Base-by-base conservation (phyloP, 1,140 invertebrate genomes). In the Heliconius eleuchia region DNA sequence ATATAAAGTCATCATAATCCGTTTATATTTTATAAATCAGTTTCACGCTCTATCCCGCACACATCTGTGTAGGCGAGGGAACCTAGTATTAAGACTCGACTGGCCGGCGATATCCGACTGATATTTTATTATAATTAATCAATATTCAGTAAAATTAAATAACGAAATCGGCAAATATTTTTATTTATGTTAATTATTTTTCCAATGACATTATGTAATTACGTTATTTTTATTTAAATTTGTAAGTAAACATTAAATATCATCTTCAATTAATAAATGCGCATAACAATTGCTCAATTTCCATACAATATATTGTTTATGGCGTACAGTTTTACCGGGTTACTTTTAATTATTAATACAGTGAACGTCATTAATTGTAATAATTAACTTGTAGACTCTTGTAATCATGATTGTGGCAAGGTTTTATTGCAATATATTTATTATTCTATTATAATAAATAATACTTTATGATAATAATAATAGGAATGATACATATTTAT, bases 241-340 rank as follows among this genome's bases (percentile, higher is more conserved):
- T 60, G n/a, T 23, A 27, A 60, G 55, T 60, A 60, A 18, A 52
- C 7, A 52, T 19, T 52, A 19, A 60, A 60, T 60, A 60, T 60
- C 23, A 60, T 60, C 8, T 60, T 60, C n/a, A n/a, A 60, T 60
- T 60, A 23, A 60, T 39, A 71, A 71, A 71, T 71, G 70, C 37
- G 13, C 27, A 37, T 39, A 72, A 72, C 71, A 72, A 72, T 46
- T 72, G 37, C 8, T 72, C n/a, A 39, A 72, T 72, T 72, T 66
- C 11, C 27, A 66, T 66, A 66, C 60, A 66, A 66, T 66, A 66
- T 30, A 30, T 27, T 66, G 27, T 66, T 66, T 66, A 16, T 16
- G 19, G 11, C 55, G 55, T 23, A 72, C 42, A 72, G n/a, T 72
- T 23, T 13, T 30, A 23, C 27, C 27, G 60, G n/a, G 60, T 66